Conservation (phyloP, 2,888 invertebrate species). For the Ceraclea dissimilis region DNA sequence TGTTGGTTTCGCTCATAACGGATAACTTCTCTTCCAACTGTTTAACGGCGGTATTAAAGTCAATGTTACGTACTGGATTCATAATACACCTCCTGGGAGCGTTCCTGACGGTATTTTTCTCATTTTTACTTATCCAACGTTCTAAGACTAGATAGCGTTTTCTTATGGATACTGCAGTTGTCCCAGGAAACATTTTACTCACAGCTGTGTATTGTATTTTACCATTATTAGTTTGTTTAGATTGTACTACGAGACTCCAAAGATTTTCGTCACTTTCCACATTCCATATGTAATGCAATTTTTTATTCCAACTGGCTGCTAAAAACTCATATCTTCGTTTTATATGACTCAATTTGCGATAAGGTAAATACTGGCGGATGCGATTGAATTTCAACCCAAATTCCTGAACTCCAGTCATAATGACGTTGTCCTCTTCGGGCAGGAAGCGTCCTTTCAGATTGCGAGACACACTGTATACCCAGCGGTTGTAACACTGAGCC, state of each 20-base stretch:
- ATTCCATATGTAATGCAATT: conserved; percentile 43
- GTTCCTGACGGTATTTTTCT: conserved; percentile 33
- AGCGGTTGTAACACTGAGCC: conserved; percentile 58
- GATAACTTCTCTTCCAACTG: not conserved
- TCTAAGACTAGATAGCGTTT: conserved; percentile 51
- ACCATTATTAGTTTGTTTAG: conserved; percentile 23
- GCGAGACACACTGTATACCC: conserved; percentile 32
- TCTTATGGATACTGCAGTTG: conserved; percentile 51
- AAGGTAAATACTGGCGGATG: conserved; percentile 31
- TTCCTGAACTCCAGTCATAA: conserved; percentile 53
- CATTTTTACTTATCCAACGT: conserved; percentile 45
- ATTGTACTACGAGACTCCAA: conserved; percentile 43
- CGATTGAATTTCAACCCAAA: conserved; percentile 57
- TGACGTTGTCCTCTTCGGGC: conserved; percentile 56
- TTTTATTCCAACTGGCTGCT: conserved; percentile 30
- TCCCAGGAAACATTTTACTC: conserved; percentile 41
- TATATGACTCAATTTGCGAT: not conserved
- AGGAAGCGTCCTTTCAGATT: conserved; percentile 55
- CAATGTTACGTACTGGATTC: not conserved
- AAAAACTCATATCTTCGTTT: conserved; percentile 42
- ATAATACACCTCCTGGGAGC: conserved; percentile 36
- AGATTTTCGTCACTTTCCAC: conserved; percentile 54
- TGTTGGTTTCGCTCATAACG: not conserved
- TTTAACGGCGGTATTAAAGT: not conserved
- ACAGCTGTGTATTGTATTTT: not conserved